Conservation (phyloP, 2,797 vertebrate species). For the Apogon hyalosoma region DNA sequence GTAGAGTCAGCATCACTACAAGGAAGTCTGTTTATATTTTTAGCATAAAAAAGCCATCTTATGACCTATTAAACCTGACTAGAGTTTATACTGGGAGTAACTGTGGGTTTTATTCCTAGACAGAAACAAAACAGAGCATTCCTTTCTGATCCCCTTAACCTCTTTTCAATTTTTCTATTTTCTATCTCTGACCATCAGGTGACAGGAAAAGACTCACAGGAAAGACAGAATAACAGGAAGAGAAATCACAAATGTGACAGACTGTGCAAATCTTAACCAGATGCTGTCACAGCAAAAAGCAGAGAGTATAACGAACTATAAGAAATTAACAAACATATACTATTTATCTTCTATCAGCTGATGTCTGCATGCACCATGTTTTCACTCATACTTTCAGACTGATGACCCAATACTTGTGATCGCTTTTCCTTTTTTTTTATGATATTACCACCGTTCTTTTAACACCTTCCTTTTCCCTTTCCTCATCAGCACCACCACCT, state of each 20-base stretch:
- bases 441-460: slow-evolving; percentile 12
- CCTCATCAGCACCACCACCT: neutral
- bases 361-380: slow-evolving; percentile 3
- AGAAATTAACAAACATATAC: neutral
- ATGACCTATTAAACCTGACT: slow-evolving; percentile 13
- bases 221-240: slow-evolving; percentile 81
- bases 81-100: neutral
- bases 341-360: slow-evolving; percentile 13
- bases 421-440: slow-evolving; percentile 15
- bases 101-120: slow-evolving; percentile 9
- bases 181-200: slow-evolving; percentile 70
- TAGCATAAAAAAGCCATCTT: neutral
- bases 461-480: slow-evolving; percentile 4
- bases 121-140: slow-evolving; percentile 21
- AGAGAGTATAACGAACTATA: neutral
- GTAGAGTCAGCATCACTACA: slow-evolving; percentile 29
- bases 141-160: slow-evolving; percentile 33
- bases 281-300: slow-evolving; percentile 28
- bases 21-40: slow-evolving; percentile 45
- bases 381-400: slow-evolving; percentile 7
- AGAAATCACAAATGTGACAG: slow-evolving; percentile 51
- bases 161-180: slow-evolving; percentile 44
- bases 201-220: slow-evolving; percentile 72
- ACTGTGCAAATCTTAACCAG: slow-evolving; percentile 30
- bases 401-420: slow-evolving; percentile 10